Base-by-base conservation (phyloP, 2,113 vertebrate genomes). In the Gorilla gorilla region DNA sequence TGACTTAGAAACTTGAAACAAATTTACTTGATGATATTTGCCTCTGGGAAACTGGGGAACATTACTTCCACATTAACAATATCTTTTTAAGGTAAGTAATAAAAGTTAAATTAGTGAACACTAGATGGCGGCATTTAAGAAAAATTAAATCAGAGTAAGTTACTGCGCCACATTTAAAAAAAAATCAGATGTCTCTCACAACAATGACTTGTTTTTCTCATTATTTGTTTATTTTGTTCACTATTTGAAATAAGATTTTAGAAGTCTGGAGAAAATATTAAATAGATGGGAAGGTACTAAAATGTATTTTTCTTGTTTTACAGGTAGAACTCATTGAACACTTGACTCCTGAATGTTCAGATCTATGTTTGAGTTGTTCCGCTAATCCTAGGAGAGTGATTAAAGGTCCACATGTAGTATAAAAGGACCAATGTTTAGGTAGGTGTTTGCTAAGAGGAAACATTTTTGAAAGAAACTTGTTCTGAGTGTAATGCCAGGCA, bases 91-190 rank as follows among this genome's bases (percentile, higher is more conserved):
- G 38, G 17, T 91, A 32, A 96, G 8, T 64, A 35, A 96, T 23
- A 78, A 90, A 81, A 98, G n/a, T 4, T 89, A 45, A 89, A 94
- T 96, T 96, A 66, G 40, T 97, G 70, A 96, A 89, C 96, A 97
- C 92, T 97, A 96, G 97, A 90, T 97, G 94, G 91, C 97, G 81
- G 84, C 57, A 92, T 85, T 97, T 83, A 79, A 79, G 96, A 98
- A 95, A 97, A 97, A 81, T 96, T 97, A 96, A 97, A 94, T 86
- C 82, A 22, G 25, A 94, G 35, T 50, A 48, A 70, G 16, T 17
- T 50, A 16, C 25, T 25, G 27, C 25, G 18, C 25, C 23, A 25
- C 8, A 45, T 84, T 61, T 3, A 68, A 68, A 68, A 40, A 68
- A 89, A 35, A 75, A 68, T 45, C 55, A 50, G 5, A 35, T 2